Evolutionary conservation across 2,113 vertebrate species (phyloP), one percentile per base, ranked within the genome.

Genomic region (Camelus dromedarius): DNA sequence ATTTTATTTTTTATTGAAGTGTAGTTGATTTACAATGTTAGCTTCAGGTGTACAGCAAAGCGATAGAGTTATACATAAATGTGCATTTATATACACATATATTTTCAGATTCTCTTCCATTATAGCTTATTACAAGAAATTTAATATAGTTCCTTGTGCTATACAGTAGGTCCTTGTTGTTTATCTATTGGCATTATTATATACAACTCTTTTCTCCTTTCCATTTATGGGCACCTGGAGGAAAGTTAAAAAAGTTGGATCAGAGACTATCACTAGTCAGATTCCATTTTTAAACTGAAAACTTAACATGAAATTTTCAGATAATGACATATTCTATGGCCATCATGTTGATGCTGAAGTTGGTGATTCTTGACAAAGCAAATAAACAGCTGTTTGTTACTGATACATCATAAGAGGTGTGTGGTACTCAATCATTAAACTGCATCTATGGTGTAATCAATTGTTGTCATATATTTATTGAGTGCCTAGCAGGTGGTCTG

Each of bases 381-480:
- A 85, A 52, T 70, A 81, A 95, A 79, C 76, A 95, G 92, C 88
- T 92, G 69, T 83, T 86, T 89, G 66, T 91, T 85, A 95, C 18
- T 87, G 93, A 96, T 92, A 96, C 2, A 38, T 10, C 6, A 1
- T 64, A 76, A 58, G 50, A 50, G 58, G 35, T 92, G 1, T 93
- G 81, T 89, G 62, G 18, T 69, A 32, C 54, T 93, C 92, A 92
- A 95, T 96, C 81, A 86, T 22, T 96, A 72, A 77, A 77, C 32
- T 87, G 35, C 42, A 89, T 94, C 84, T 92, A 76, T 66, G 35
- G 35, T 88, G 91, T 96, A 95, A 91, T 97, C 92, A 96, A 82
- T 93, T 89, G 28, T 75, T 96, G 93, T 95, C 79, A 90, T 60
- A 76, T 73, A 96, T 95, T 97, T 97, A 91, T 95, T 81, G 79